Evolutionary conservation across 2,797 vertebrate genomes (phyloP), one percentile per base, ranked within the genome.

Genomic region (Dendrocincla fuliginosa): DNA sequence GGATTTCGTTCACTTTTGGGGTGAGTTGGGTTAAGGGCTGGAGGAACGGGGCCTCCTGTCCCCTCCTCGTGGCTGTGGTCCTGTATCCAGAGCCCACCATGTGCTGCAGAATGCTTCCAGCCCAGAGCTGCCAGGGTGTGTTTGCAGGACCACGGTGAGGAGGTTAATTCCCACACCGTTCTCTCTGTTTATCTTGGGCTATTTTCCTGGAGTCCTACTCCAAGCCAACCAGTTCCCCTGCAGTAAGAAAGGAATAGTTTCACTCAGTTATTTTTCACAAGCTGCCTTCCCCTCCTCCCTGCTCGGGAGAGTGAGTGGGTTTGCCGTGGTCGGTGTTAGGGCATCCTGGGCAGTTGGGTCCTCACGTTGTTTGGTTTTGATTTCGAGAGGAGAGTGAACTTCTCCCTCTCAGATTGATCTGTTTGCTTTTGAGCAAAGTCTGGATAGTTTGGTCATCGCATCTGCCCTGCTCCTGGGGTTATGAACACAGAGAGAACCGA

Each of bases 381-480:
- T 89, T 79, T 79, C 2, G 4, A 76, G 88, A 87, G 84, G n/a
- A 47, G 1, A 7, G 12, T 93, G 92, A 90, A 94, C 95, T 94
- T 94, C 84, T 92, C 90, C 93, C 96, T 87, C 37, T 89, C 37
- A 3, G 12, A 96, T 97, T 50, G 92, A 97, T 96, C 88, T 96
- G 86, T 96, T 97, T 97, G 88, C 55, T 90, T 78, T 73, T 73
- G 94, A 87, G 78, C 95, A 94, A 95, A 93, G 81, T 73, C 86
- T 91, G 3, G 0, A 5, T 41, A 22, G 71, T 79, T 93, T 87
- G 88, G 60, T 92, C 84, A 82, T 84, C 74, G 39, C 13, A 57
- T 63, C 78, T 74, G 84, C 49, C 84, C 90, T 84, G 70, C 41
- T 52, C 20, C 41, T 44, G 52, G 60, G 94, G 90, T 96, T 94